phyloP scores from a whole-genome alignment of 2,888 invertebrate genomes.

The Volucella bombylans region DNA sequence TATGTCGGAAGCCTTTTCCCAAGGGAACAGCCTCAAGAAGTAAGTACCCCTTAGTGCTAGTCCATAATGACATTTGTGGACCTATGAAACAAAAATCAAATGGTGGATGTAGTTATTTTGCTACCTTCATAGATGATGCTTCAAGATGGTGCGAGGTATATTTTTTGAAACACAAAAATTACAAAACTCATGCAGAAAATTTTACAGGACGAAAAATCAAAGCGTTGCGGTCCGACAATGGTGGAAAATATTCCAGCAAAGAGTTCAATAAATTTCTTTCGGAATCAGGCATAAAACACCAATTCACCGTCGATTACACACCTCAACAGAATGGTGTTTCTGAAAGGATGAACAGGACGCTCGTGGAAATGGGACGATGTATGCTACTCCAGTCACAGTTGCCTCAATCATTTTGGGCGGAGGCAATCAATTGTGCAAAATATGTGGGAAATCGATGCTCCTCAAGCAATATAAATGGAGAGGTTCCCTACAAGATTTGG shows the following conservation, averaged over 20 bases:
- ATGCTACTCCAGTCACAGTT: too few relatives aligned
- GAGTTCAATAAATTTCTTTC: conserved; percentile 1
- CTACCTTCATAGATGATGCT: conserved; percentile 19
- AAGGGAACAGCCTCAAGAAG: background rate
- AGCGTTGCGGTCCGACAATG: too few relatives aligned
- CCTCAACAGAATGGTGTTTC: conserved; percentile 19
- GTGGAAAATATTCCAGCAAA: too few relatives aligned
- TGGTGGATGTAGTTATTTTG: conserved; percentile 20
- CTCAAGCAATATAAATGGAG: too few relatives aligned
- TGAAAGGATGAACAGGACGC: background rate
- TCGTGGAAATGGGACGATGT: too few relatives aligned
- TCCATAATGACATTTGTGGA: conserved; percentile 23
- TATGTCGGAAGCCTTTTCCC: background rate
- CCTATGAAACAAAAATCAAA: conserved; percentile 12
- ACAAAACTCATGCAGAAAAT: conserved; percentile 22
- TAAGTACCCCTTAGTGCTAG: background rate
- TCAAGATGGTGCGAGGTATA: conserved; percentile 25
- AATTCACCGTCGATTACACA: conserved; percentile 8
- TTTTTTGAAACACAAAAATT: conserved; percentile 14
- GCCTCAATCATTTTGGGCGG: too few relatives aligned
- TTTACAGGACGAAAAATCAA: conserved; percentile 4
- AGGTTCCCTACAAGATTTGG: too few relatives aligned
- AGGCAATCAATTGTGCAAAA: too few relatives aligned
- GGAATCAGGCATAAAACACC: conserved; percentile 1
- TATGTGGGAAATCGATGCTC: too few relatives aligned